Evolutionary conservation across 2,113 vertebrate genomes (phyloP).

Genomic region (Trachemys scripta): DNA sequence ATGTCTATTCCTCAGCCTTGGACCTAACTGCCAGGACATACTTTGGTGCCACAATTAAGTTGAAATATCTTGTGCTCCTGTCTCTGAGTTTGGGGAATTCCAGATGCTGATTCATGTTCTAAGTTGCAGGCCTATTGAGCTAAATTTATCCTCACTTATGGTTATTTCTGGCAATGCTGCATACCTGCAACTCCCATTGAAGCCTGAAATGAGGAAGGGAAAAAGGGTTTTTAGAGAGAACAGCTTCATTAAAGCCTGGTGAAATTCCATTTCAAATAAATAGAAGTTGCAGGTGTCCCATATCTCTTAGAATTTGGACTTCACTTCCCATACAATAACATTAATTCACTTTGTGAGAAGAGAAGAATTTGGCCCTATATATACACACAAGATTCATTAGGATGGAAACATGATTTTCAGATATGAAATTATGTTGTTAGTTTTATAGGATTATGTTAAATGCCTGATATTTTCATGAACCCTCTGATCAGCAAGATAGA

Average conservation of each 20-base stretch:
- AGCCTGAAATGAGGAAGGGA: background rate
- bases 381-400: background rate
- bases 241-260: background rate
- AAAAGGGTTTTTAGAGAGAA: background rate
- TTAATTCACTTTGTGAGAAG: background rate
- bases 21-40: background rate
- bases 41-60: background rate
- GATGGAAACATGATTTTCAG: background rate
- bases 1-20: background rate
- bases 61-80: background rate
- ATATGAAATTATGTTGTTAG: background rate
- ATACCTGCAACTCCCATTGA: background rate
- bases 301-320: background rate
- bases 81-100: background rate
- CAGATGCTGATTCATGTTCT: background rate
- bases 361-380: background rate
- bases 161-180: background rate
- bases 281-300: background rate
- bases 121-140: fast-evolving
- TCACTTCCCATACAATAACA: background rate
- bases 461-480: background rate
- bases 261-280: background rate
- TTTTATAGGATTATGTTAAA: background rate
- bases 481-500: background rate
- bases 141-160: fast-evolving